Percentiles rank a stretch among this genome's conserved stretches.
Evolutionary conservation across 2,888 invertebrate genomes (phyloP).

Genomic region (Dolichomitus sp.): DNA sequence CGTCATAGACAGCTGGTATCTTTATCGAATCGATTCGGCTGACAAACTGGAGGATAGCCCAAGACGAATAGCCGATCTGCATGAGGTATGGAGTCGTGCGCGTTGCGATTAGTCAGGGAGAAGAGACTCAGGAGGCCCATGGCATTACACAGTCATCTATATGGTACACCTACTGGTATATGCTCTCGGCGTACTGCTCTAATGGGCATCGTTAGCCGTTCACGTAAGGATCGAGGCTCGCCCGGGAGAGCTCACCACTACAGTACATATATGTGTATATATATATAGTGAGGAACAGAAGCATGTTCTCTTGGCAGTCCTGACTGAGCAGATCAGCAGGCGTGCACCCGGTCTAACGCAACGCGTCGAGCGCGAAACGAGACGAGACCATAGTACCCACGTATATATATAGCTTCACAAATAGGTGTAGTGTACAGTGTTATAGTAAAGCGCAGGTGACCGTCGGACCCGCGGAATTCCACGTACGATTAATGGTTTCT

Average conservation of each 20-base stretch:
- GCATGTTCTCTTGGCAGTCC: slow-evolving; percentile 41
- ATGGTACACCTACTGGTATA: slow-evolving; percentile 30
- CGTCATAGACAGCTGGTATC: slow-evolving; percentile 82
- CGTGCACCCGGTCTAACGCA: slow-evolving; percentile 53
- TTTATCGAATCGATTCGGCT: slow-evolving; percentile 84
- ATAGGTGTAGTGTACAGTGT: slow-evolving; percentile 18
- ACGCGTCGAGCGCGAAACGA: slow-evolving; percentile 27
- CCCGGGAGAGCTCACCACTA: slow-evolving; percentile 40
- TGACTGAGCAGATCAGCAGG: slow-evolving; percentile 32
- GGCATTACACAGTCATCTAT: slow-evolving; percentile 42
- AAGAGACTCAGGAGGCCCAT: slow-evolving; percentile 51
- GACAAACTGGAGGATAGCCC: slow-evolving; percentile 83
- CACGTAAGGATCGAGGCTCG: slow-evolving; percentile 56
- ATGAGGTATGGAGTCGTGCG: slow-evolving; percentile 83
- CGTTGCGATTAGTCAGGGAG: slow-evolving; percentile 83
- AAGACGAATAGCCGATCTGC: slow-evolving; percentile 84
- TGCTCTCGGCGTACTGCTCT: slow-evolving; percentile 77
- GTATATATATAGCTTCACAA: background rate
- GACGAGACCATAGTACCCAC: slow-evolving; percentile 10
- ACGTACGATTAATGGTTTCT: slow-evolving; percentile 71
- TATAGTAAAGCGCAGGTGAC: slow-evolving; percentile 60
- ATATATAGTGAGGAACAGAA: slow-evolving; percentile 45
- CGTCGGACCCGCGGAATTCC: slow-evolving; percentile 64
- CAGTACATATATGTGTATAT: background rate
- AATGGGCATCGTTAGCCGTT: slow-evolving; percentile 84